Conservation (phyloP, 2,888 invertebrate species). For the Leucoptera coffeella region DNA sequence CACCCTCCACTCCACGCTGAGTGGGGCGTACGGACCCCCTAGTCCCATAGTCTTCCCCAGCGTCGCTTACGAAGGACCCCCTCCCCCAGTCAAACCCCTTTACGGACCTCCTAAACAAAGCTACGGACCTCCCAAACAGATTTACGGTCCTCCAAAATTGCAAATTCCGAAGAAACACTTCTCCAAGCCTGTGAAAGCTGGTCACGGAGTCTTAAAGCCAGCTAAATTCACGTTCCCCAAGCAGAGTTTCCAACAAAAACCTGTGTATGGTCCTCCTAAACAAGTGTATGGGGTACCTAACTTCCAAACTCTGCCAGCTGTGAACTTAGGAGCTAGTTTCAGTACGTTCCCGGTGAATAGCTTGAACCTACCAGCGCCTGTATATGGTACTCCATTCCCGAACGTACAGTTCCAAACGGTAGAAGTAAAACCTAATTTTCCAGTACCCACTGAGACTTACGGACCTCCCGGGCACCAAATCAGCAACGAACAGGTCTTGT, state of each 20-base stretch:
- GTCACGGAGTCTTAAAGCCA: no score
- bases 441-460: slow-evolving; percentile 30
- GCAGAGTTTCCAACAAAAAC: slow-evolving; percentile 19
- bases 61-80: slow-evolving; percentile 11
- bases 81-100: slow-evolving; percentile 14
- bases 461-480: slow-evolving; percentile 38
- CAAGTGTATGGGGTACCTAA: slow-evolving; percentile 8
- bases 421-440: slow-evolving; percentile 39
- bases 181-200: slow-evolving; percentile 26
- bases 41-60: slow-evolving; percentile 21
- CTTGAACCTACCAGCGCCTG: slow-evolving; percentile 28
- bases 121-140: slow-evolving; percentile 32
- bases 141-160: slow-evolving; percentile 25
- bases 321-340: slow-evolving; percentile 10
- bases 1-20: slow-evolving; percentile 20
- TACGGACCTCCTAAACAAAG: slow-evolving; percentile 25
- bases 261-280: slow-evolving; percentile 29
- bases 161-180: slow-evolving; percentile 21
- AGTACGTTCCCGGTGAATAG: slow-evolving; percentile 10
- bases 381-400: slow-evolving; percentile 31
- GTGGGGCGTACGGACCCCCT: slow-evolving; percentile 44
- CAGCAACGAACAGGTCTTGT: slow-evolving; percentile 30
- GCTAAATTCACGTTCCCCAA: slow-evolving; percentile 20
- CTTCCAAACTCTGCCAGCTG: slow-evolving; percentile 12
- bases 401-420: slow-evolving; percentile 26